Evolutionary conservation across 2,888 invertebrate species (phyloP), one percentile per base, ranked within the genome.

Genomic region (Ernsta delagoae): DNA sequence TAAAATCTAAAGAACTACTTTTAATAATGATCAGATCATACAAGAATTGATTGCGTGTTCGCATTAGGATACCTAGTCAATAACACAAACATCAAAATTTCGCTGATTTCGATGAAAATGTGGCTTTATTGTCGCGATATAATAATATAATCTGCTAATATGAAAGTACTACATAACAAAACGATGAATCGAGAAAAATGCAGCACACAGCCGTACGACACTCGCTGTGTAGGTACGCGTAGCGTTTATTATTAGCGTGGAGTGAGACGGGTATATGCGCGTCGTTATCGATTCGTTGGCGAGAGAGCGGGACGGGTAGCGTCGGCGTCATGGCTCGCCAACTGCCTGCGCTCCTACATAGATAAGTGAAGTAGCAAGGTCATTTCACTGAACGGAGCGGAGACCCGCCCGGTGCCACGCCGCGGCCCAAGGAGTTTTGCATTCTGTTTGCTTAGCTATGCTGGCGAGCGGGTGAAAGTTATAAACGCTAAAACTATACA

Each of bases 211-310:
- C 74, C 72, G 71, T 57, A 75, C 74, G 65, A 65, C 72, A 69
- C n/a, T 57, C 63, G 65, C 67, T 68, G 66, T 74, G 36, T 36
- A 36, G 36, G 66, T 66, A 71, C 36, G 65, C 65, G 66, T 70
- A 74, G 76, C 75, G 81, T 83, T 87, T 92, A 92, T 90, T 89
- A 90, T 86, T 91, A 92, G 90, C 79, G 71, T 70, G 75, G 85
- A 87, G 78, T 50, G 86, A 80, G 90, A 89, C 70, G 59, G 81
- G 70, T 64, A 75, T 70, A 9, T 1, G 45, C 77, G 82, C 79
- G 70, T 69, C 54, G 67, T 74, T 88, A 89, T 90, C 74, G 88
- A 89, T 89, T 83, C 76, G 71, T 73, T 59, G 66, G 72, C 43
- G 86, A 72, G 74, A 70, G 86, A 89, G 76, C 71, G 86, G 81